phyloP scores from a whole-genome alignment of 2,113 vertebrate species.

The Pelmatolapia mariae region DNA sequence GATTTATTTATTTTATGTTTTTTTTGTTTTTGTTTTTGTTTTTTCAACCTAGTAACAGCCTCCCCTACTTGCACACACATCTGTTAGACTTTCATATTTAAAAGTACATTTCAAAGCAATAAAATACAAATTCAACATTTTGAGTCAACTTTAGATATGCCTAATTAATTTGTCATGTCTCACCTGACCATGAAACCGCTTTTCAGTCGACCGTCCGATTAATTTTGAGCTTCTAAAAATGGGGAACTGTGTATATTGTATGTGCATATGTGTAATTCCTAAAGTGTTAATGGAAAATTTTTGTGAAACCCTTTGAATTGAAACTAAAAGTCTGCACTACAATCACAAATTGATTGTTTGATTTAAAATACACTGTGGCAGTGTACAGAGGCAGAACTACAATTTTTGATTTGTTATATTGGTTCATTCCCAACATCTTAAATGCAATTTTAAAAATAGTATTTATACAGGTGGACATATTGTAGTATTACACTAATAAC shows the following conservation, averaged over 20 bases:
- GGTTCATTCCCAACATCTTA: not conserved
- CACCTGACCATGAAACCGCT: not conserved
- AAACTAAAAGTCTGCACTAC: not conserved
- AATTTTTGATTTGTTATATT: not conserved
- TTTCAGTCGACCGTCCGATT: not conserved
- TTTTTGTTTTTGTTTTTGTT: fast-evolving
- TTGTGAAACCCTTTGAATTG: not conserved
- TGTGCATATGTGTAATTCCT: not conserved
- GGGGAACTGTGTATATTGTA: not conserved
- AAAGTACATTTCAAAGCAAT: not conserved
- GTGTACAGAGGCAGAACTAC: not conserved
- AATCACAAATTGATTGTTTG: not conserved
- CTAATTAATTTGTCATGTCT: not conserved
- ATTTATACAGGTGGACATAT: not conserved
- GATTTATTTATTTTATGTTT: not conserved
- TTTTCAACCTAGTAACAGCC: not conserved
- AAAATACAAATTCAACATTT: not conserved
- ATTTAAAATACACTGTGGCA: not conserved
- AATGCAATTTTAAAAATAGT: not conserved
- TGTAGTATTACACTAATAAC: not conserved
- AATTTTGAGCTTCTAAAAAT: not conserved
- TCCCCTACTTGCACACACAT: not conserved
- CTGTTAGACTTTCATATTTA: not conserved
- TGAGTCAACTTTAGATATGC: not conserved
- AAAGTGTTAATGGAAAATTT: not conserved